phyloP scores from a whole-genome alignment of 2,797 vertebrate genomes.

The Agapornis canus region DNA sequence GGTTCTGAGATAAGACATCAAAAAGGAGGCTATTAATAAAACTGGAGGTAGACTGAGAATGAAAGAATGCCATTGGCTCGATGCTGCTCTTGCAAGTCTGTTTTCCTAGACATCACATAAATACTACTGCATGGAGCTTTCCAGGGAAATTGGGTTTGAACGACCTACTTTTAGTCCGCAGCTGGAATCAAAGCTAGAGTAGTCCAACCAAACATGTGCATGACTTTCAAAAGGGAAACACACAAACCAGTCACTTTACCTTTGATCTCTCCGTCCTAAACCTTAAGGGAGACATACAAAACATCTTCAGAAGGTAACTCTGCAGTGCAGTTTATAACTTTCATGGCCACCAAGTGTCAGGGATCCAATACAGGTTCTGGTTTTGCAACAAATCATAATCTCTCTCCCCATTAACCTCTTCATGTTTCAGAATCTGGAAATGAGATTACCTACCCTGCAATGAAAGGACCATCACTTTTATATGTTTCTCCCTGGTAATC shows the following conservation, averaged over 20 bases:
- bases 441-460: background rate
- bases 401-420: background rate
- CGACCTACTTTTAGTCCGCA: background rate
- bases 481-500: rapidly evolving
- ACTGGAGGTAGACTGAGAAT: background rate
- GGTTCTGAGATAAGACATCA: background rate
- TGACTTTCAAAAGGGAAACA: background rate
- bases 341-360: background rate
- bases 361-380: background rate
- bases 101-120: background rate
- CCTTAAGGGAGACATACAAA: background rate
- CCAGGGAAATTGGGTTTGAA: background rate
- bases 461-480: background rate
- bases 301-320: background rate
- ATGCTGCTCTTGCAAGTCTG: background rate
- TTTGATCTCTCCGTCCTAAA: background rate
- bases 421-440: background rate
- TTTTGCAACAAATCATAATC: background rate
- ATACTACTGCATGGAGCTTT: background rate
- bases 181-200: background rate
- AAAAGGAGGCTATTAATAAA: background rate
- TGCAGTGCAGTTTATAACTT: background rate
- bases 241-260: background rate
- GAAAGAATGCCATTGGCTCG: background rate
- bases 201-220: background rate